These are phyloP conservation scores for Gasterosteus nipponicus DNA, from an alignment of 2,113 vertebrate species.

Conservation along the genomic window DNA sequence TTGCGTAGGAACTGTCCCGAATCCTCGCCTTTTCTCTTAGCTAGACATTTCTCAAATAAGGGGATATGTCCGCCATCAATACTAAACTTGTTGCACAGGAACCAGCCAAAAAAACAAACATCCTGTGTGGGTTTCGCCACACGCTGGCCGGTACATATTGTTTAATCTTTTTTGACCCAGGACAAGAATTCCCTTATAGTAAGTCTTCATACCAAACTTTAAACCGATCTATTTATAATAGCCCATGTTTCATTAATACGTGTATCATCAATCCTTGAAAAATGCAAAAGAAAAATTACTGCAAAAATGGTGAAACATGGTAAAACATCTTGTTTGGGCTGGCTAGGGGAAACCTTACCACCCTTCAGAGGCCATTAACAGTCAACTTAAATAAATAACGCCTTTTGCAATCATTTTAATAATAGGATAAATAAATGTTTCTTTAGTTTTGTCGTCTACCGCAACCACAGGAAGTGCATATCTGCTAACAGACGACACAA, in stretches of 20 bases:
- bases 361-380: constrained; percentile 38
- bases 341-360: constrained; percentile 16
- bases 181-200: too few relatives aligned
- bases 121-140: not conserved
- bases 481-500: constrained; percentile 21
- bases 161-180: too few relatives aligned
- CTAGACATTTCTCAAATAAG: not conserved
- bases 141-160: too few relatives aligned
- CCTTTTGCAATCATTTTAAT: constrained; percentile 20
- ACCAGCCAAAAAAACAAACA: not conserved
- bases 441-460: not conserved
- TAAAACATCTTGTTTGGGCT: constrained; percentile 12
- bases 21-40: not conserved
- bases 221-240: too few relatives aligned
- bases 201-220: too few relatives aligned
- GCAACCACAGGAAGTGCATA: not conserved
- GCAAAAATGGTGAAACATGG: not conserved
- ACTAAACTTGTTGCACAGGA: constrained; percentile 1
- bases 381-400: constrained; percentile 34
- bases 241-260: too few relatives aligned
- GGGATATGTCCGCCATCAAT: not conserved
- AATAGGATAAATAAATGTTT: not conserved
- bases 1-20: not conserved
- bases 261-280: too few relatives aligned
- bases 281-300: too few relatives aligned